Conservation (phyloP, 2,797 vertebrate genomes). For the Australoheros facetus region DNA sequence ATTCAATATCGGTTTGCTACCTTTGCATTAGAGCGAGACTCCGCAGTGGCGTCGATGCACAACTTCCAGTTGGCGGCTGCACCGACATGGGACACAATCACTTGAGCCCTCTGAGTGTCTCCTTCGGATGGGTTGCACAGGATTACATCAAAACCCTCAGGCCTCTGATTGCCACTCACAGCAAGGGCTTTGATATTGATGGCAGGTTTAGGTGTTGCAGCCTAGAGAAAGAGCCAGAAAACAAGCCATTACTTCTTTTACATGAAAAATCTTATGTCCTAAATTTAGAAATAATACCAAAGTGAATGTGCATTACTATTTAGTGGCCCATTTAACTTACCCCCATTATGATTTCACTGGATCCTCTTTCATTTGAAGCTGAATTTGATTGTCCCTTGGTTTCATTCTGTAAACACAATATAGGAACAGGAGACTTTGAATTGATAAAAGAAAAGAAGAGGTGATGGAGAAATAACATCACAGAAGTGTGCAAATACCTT, state of each 20-base stretch:
- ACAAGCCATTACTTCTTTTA: neutral
- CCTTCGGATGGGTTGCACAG: conserved; percentile 67
- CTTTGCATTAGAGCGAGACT: conserved; percentile 14
- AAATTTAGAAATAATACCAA: neutral
- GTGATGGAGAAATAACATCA: conserved; percentile 30
- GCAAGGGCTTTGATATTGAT: conserved; percentile 70
- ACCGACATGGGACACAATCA: conserved; percentile 77
- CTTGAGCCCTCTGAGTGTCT: conserved; percentile 50
- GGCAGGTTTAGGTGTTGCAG: conserved; percentile 53
- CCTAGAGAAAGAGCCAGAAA: conserved; percentile 47
- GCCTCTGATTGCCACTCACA: conserved; percentile 56
- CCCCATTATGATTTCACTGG: conserved; percentile 5
- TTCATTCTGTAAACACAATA: conserved; percentile 58
- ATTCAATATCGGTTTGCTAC: conserved; percentile 33
- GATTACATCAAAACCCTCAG: conserved; percentile 70
- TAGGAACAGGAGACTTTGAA: conserved; percentile 11
- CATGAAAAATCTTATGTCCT: neutral
- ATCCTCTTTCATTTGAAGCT: conserved; percentile 15
- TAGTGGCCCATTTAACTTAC: conserved; percentile 30
- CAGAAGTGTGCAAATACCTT: conserved; percentile 65
- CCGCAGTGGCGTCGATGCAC: conserved; percentile 64
- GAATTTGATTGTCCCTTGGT: conserved; percentile 28
- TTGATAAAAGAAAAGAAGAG: conserved; percentile 30
- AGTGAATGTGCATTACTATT: neutral
- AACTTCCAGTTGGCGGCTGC: conserved; percentile 82